Evolutionary conservation across 2,888 invertebrate genomes (phyloP).

Genomic region (Blomia tropicalis): DNA sequence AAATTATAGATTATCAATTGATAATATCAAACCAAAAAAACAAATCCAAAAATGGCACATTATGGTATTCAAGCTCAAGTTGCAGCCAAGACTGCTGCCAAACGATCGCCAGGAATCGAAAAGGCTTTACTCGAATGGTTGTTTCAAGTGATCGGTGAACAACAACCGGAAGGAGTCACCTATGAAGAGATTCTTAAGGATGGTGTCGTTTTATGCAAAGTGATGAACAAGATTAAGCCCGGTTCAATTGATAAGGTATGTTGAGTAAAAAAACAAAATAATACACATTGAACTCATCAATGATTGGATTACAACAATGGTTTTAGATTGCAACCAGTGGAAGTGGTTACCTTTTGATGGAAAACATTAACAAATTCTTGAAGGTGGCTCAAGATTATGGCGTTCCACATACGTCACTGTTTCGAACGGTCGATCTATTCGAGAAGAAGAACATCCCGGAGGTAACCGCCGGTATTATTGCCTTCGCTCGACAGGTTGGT

Average conservation of each 20-base stretch:
- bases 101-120: slow-evolving; percentile 22
- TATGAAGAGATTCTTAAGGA: slow-evolving; percentile 25
- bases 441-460: slow-evolving; percentile 25
- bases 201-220: slow-evolving; percentile 25
- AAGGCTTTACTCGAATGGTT: slow-evolving; percentile 23
- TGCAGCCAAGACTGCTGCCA: slow-evolving; percentile 18
- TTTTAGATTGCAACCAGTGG: slow-evolving; percentile 21
- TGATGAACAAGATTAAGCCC: slow-evolving; percentile 25
- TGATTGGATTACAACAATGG: not conserved
- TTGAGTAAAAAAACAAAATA: not conserved
- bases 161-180: slow-evolving; percentile 6
- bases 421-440: slow-evolving; percentile 25
- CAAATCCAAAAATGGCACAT: slow-evolving; percentile 18
- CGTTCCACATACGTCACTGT: slow-evolving; percentile 22
- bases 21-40: not conserved
- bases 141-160: slow-evolving; percentile 19
- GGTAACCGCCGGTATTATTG: slow-evolving; percentile 24
- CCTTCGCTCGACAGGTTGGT: slow-evolving; percentile 13
- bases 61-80: slow-evolving; percentile 22
- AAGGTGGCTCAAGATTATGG: slow-evolving; percentile 23
- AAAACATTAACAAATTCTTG: slow-evolving; percentile 24
- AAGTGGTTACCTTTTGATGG: slow-evolving; percentile 24
- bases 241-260: slow-evolving; percentile 23
- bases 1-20: not conserved
- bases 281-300: not conserved